phyloP scores from a whole-genome alignment of 1,140 invertebrate genomes.

The Sarcophaga bullata region DNA sequence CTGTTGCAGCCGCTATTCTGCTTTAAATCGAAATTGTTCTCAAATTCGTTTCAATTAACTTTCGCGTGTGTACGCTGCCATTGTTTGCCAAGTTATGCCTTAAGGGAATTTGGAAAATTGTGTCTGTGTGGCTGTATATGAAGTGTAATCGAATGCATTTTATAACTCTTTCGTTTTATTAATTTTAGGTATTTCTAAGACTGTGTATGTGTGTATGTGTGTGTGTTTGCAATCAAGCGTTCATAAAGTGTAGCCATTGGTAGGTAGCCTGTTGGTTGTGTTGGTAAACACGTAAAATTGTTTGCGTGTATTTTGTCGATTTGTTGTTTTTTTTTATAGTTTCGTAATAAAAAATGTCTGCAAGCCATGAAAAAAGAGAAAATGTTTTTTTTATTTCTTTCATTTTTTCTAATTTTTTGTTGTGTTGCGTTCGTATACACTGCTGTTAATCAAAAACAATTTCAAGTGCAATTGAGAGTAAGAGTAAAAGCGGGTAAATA shows the following conservation, averaged over 20 bases:
- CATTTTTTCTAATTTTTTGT: not conserved
- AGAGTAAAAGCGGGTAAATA: not conserved
- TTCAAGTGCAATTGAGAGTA: not conserved
- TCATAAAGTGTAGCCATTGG: not conserved
- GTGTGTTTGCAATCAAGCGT: not conserved
- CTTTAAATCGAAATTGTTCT: not conserved
- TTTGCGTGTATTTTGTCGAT: slow-evolving; percentile 14
- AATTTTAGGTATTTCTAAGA: not conserved
- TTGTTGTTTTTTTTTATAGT: slow-evolving; percentile 5
- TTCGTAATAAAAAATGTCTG: slow-evolving; percentile 21
- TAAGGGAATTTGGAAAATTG: too few relatives aligned
- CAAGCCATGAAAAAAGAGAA: slow-evolving; percentile 15
- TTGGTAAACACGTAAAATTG: not conserved
- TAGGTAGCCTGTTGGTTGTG: too few relatives aligned
- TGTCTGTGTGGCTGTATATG: too few relatives aligned
- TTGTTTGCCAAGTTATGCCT: not conserved
- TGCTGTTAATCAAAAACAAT: slow-evolving; percentile 10
- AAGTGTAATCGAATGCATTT: not conserved
- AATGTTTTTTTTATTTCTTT: not conserved
- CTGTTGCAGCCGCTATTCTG: not conserved
- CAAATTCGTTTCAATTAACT: slow-evolving; percentile 22
- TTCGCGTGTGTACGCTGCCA: not conserved
- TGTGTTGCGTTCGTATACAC: not conserved
- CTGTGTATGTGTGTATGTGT: not conserved
- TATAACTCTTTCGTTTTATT: slow-evolving; percentile 10